Conservation (phyloP, 2,888 invertebrate species). For the Malthinus flaveolus region DNA sequence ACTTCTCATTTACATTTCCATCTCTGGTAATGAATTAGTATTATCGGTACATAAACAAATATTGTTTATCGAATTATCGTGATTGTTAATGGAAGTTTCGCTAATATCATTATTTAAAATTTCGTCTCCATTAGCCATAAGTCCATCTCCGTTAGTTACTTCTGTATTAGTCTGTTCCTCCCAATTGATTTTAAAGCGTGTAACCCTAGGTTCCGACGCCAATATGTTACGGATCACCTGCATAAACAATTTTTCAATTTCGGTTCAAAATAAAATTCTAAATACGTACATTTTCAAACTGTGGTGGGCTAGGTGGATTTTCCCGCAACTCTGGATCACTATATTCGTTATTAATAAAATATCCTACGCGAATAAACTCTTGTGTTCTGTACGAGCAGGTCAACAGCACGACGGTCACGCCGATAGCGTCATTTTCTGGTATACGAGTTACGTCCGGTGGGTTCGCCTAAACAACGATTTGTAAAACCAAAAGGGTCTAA, state of each 20-base stretch:
- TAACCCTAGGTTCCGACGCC: constrained; percentile 91
- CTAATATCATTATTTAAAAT: background rate
- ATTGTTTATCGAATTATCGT: too few relatives aligned
- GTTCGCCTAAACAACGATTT: constrained; percentile 71
- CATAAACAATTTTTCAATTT: constrained; percentile 11
- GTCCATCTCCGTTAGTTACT: constrained; percentile 36
- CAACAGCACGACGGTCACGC: constrained; percentile 94
- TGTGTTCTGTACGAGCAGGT: constrained; percentile 90
- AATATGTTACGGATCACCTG: constrained; percentile 75
- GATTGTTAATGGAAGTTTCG: background rate
- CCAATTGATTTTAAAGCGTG: constrained; percentile 97
- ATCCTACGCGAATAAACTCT: constrained; percentile 97
- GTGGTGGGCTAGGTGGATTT: constrained; percentile 90
- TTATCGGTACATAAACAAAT: background rate
- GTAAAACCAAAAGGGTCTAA: background rate
- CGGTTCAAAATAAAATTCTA: background rate
- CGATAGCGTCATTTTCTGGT: constrained; percentile 95
- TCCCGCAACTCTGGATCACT: constrained; percentile 89
- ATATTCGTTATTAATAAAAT: constrained; percentile 98
- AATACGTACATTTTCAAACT: constrained; percentile 83
- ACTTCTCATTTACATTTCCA: background rate
- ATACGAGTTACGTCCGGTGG: constrained; percentile 93
- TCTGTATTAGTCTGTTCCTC: constrained; percentile 68
- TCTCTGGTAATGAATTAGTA: background rate
- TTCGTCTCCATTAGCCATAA: constrained; percentile 37